Percentiles rank a stretch among this genome's conserved stretches.
These are phyloP conservation scores for Mythimna ferrago DNA, from an alignment of 2,888 invertebrate genomes.

Conservation along the genomic window DNA sequence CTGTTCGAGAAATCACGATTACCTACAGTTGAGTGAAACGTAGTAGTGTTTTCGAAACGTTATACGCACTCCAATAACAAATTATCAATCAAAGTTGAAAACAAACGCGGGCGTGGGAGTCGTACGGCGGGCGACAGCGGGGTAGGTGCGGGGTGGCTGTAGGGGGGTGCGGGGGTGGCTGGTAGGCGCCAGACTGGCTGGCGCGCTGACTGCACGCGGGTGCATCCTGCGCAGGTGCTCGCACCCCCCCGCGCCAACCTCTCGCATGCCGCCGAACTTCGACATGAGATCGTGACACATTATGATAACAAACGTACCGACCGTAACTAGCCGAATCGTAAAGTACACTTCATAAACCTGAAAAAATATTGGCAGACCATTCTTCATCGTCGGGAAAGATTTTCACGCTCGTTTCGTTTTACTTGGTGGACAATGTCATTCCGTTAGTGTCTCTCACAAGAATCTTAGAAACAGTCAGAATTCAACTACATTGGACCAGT, in stretches of 20 bases:
- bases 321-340: conserved; percentile 20
- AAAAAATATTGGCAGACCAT: conserved; percentile 7
- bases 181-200: conserved; percentile 87
- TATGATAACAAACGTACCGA: conserved; percentile 46
- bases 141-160: conserved; percentile 29
- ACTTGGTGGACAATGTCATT: background rate
- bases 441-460: background rate
- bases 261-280: conserved; percentile 64
- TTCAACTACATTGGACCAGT: background rate
- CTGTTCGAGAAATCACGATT: conserved; percentile 34
- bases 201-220: conserved; percentile 82
- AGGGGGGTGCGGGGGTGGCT: conserved; percentile 60
- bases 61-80: conserved; percentile 88
- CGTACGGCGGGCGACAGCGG: conserved; percentile 59
- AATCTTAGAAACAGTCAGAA: background rate
- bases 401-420: conserved; percentile 11
- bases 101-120: conserved; percentile 84
- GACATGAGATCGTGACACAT: conserved; percentile 67
- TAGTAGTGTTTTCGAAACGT: conserved; percentile 78
- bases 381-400: background rate
- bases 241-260: conserved; percentile 54
- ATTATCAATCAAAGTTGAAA: conserved; percentile 91
- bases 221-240: conserved; percentile 86
- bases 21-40: conserved; percentile 59
- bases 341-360: conserved; percentile 4